Evolutionary conservation across 2,888 invertebrate species (phyloP).

Genomic region (Drosophila vallismaia): DNA sequence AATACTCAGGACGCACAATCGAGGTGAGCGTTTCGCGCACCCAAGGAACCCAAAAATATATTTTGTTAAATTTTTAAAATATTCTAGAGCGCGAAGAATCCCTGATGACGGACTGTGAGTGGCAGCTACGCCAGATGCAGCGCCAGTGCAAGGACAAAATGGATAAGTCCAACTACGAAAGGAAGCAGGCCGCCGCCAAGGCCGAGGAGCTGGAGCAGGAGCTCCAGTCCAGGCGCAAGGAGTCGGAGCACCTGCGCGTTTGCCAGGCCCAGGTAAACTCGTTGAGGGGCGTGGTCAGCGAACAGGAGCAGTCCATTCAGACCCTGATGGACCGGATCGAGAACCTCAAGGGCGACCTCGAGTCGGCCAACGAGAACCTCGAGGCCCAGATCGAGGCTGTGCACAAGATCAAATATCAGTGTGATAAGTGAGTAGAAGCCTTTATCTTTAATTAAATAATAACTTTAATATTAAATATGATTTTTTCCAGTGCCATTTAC

Average conservation of each 20-base stretch:
- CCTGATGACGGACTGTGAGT: constrained; percentile 92
- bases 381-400: constrained; percentile 85
- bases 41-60: background rate
- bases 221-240: constrained; percentile 76
- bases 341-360: constrained; percentile 85
- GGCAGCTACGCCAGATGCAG: constrained; percentile 92
- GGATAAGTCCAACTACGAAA: constrained; percentile 86
- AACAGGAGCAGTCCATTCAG: constrained; percentile 85
- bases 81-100: constrained; percentile 87
- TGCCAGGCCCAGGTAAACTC: constrained; percentile 86
- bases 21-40: constrained; percentile 76
- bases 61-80: background rate
- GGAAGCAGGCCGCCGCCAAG: constrained; percentile 85
- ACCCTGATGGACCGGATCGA: constrained; percentile 85
- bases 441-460: background rate
- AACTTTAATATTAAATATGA: too few relatives aligned
- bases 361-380: constrained; percentile 85
- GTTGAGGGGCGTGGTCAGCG: constrained; percentile 85
- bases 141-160: constrained; percentile 87
- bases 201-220: constrained; percentile 73
- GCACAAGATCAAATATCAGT: constrained; percentile 83
- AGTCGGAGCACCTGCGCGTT: constrained; percentile 85
- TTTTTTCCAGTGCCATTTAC: constrained; percentile 77
- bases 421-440: constrained; percentile 79
- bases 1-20: constrained; percentile 86